phyloP scores from a whole-genome alignment of 2,113 vertebrate genomes.

The Labeo rohita region DNA sequence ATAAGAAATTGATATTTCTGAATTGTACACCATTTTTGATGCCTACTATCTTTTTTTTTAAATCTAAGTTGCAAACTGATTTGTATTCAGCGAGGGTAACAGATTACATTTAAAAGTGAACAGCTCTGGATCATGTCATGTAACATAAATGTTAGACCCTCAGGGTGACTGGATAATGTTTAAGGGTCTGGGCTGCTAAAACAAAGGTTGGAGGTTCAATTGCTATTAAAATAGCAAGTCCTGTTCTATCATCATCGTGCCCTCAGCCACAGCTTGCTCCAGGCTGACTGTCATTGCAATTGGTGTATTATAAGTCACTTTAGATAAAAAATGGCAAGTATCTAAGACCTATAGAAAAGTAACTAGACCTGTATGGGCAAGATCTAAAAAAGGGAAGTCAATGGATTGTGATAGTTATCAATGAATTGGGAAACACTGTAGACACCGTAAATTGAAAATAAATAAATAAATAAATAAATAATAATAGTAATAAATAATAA shows the following conservation, averaged over 20 bases:
- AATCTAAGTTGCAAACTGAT: neutral
- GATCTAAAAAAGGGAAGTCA: neutral
- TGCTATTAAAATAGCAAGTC: neutral
- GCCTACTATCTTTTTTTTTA: neutral
- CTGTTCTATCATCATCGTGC: neutral
- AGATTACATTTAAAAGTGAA: slow-evolving; percentile 46
- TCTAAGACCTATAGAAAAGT: neutral
- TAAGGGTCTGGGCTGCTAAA: slow-evolving; percentile 16
- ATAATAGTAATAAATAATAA: too few relatives aligned
- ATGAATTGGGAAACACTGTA: neutral
- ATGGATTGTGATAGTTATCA: neutral
- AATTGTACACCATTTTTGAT: neutral
- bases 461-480: too few relatives aligned
- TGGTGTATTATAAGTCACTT: slow-evolving; percentile 19
- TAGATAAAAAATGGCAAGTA: neutral
- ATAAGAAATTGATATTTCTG: neutral
- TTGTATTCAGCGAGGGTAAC: slow-evolving; percentile 1
- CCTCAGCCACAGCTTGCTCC: neutral
- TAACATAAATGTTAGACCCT: slow-evolving; percentile 21
- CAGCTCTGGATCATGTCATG: slow-evolving; percentile 28
- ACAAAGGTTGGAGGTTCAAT: slow-evolving; percentile 18
- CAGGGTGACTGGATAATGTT: slow-evolving; percentile 23
- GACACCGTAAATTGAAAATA: neutral
- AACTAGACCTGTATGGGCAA: neutral
- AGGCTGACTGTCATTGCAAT: neutral